phyloP scores from a whole-genome alignment of 2,797 vertebrate genomes.

The Urophycis tenuis region DNA sequence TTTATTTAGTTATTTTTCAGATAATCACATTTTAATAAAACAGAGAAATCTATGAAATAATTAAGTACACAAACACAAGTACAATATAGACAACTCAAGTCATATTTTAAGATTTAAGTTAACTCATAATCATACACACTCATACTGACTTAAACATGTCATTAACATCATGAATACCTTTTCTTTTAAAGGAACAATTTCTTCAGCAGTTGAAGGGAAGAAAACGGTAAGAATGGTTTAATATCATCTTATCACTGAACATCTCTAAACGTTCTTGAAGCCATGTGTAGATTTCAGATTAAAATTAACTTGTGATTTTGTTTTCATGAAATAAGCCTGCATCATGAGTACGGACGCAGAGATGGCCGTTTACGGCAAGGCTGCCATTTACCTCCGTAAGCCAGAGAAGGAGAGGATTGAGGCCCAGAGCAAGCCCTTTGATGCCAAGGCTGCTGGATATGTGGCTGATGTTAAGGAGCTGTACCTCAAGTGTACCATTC shows the following conservation, averaged over 20 bases:
- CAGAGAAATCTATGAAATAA: neutral
- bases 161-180: neutral
- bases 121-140: no score
- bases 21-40: neutral
- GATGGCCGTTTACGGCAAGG: slow-evolving; percentile 75
- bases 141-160: neutral
- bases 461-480: neutral
- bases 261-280: neutral
- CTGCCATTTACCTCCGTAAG: slow-evolving; percentile 74
- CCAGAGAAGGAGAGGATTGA: slow-evolving; percentile 78
- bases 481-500: neutral
- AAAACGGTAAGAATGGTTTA: neutral
- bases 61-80: neutral
- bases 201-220: neutral
- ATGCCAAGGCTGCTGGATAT: neutral
- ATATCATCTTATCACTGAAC: neutral
- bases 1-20: neutral
- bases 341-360: slow-evolving; percentile 67
- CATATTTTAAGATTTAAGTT: no score
- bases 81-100: no score
- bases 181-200: neutral
- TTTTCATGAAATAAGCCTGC: slow-evolving; percentile 11
- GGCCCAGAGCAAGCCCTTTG: slow-evolving; percentile 57
- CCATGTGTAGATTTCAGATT: neutral
- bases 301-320: neutral